Percentiles rank a stretch among this genome's conserved stretches.
Conservation (phyloP, 2,113 vertebrate species). For the Myocastor coypus region DNA sequence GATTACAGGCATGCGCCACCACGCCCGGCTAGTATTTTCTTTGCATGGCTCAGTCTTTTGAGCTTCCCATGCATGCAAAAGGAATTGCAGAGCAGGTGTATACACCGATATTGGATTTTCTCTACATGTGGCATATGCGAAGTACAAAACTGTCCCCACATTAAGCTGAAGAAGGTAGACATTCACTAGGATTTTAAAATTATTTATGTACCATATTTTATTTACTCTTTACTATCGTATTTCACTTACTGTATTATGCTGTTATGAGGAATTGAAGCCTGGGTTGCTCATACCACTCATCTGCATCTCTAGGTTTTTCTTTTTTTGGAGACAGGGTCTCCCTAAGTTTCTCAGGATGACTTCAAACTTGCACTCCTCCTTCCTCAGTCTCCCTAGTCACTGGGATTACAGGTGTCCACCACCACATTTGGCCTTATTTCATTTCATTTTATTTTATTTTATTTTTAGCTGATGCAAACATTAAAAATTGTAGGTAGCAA, state of each 20-base stretch:
- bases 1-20: no score
- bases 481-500: background rate
- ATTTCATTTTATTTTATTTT: no score
- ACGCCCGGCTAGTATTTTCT: no score
- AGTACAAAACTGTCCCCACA: background rate
- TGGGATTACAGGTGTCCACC: background rate
- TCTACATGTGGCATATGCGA: background rate
- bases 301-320: background rate
- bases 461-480: background rate
- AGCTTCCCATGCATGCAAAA: background rate
- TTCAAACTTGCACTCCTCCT: background rate
- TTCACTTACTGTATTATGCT: background rate
- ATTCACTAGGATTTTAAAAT: background rate
- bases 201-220: background rate
- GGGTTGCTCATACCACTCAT: background rate
- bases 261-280: background rate
- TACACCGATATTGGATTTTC: background rate
- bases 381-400: background rate
- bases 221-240: no score
- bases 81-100: background rate
- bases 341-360: background rate
- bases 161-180: background rate
- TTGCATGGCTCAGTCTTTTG: fast-evolving
- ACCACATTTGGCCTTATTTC: background rate
- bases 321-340: background rate